Base-by-base conservation (phyloP, 2,797 vertebrate genomes). In the Rousettus madagascariensis region DNA sequence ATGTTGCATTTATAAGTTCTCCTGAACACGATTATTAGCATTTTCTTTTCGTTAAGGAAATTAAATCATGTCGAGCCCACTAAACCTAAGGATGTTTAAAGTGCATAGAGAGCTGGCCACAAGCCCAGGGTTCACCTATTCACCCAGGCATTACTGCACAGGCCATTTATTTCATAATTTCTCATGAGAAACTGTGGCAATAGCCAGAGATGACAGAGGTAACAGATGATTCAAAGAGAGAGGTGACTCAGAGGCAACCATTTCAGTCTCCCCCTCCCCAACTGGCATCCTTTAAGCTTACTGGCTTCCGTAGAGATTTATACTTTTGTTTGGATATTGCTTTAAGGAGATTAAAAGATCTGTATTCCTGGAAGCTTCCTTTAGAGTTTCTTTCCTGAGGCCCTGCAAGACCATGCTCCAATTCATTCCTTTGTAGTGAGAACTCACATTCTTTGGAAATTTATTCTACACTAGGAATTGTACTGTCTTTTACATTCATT, bases 21-120 rank as follows among this genome's bases (percentile, higher is more conserved):
- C 12, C 36, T 57, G 65, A 86, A 75, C 3, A 16, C 79, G 90
- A 83, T 72, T 96, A 84, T 69, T 63, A 92, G 16, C n/a, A 63
- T 59, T 36, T 53, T 79, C 43, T 72, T 65, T 59, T 36, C n/a
- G 71, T 84, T 43, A 71, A 84, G 74, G 78, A 95, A 98, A 98
- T 97, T 96, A 95, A 98, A 97, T 97, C 86, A 94, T 90, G 88
- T 96, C 94, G 90, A 97, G 90, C 49, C 26, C 65, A 79, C 75
- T 0, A 33, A 97, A 94, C 59, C 75, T 95, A 98, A 97, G 87
- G 97, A 96, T 92, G 0, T 97, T 97, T 97, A 91, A 97, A 98
- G 96, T 49, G 74, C 94, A 78, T 53, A 13, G 86, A 93, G 79
- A 75, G 43, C 75, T 98, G 98, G 97, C 98, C 96, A 55, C 30